A percentile compares a stretch with the other conserved stretches of the same genome.
phyloP scores from a whole-genome alignment of 2,113 vertebrate species.

The Camelus dromedarius region DNA sequence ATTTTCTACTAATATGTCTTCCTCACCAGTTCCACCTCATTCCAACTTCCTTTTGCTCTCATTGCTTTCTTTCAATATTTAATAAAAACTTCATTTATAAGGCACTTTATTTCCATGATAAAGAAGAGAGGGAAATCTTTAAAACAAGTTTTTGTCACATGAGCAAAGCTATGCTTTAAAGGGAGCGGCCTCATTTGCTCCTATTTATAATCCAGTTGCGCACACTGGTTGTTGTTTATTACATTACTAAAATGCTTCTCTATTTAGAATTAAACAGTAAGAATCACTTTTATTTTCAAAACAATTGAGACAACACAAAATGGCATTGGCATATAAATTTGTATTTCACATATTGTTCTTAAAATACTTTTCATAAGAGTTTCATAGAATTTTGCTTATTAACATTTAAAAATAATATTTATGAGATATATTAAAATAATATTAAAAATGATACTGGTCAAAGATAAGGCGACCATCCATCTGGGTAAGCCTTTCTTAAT shows the following conservation, averaged over 20 bases:
- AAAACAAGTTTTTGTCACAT: background rate
- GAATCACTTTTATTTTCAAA: slow-evolving; percentile 19
- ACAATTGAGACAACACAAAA: background rate
- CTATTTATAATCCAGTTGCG: background rate
- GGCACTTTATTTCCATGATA: slow-evolving; percentile 40
- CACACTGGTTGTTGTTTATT: background rate
- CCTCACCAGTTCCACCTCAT: background rate
- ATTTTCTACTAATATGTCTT: background rate
- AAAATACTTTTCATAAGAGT: background rate
- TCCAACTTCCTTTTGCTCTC: slow-evolving; percentile 18
- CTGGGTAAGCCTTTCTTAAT: background rate
- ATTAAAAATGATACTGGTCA: background rate
- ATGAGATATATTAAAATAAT: background rate
- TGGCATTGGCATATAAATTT: background rate
- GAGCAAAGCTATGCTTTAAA: background rate
- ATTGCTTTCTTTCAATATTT: slow-evolving; percentile 38
- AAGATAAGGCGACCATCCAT: background rate
- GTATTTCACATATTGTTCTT: background rate
- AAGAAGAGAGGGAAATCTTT: slow-evolving; percentile 31
- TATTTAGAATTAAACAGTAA: slow-evolving; percentile 13
- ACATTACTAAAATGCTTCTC: background rate
- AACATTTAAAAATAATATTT: slow-evolving; percentile 26
- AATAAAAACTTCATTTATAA: slow-evolving; percentile 50
- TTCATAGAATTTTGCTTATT: background rate
- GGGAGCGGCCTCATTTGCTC: background rate